Conservation (phyloP, 92 coral and sea anemone genomes). For the Epizoanthus stellaris region DNA sequence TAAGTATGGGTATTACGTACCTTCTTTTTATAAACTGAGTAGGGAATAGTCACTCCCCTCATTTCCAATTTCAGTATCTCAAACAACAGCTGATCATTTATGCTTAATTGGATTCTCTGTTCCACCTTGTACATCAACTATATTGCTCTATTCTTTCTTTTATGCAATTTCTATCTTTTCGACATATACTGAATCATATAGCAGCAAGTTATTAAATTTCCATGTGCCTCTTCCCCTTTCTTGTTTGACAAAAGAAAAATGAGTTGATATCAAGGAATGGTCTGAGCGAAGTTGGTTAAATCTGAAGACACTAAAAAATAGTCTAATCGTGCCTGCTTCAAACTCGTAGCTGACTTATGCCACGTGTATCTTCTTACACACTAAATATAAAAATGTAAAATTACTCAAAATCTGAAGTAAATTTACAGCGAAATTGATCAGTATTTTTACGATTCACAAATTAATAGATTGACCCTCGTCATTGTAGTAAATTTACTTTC, state of each 20-base stretch:
- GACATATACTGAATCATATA: constrained; percentile 16
- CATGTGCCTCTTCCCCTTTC: constrained; percentile 36
- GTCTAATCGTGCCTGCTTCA: constrained; percentile 29
- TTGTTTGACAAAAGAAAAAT: constrained; percentile 32
- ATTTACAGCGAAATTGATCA: no score
- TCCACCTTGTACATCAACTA: not conserved
- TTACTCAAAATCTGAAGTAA: no score
- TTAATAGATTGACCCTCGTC: no score
- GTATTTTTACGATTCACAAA: no score
- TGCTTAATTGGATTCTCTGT: not conserved
- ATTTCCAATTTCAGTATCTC: constrained; percentile 32
- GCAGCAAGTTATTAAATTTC: constrained; percentile 45
- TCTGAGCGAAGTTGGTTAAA: constrained; percentile 34
- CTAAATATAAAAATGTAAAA: no score
- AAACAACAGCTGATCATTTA: constrained; percentile 46
- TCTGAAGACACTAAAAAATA: not conserved
- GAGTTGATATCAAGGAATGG: constrained; percentile 29
- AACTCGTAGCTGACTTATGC: no score
- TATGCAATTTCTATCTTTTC: constrained; percentile 4
- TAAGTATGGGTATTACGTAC: constrained; percentile 8
- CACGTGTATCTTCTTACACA: no score
- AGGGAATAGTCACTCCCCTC: constrained; percentile 35
- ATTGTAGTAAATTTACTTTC: no score
- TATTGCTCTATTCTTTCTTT: not conserved
- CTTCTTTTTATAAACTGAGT: constrained; percentile 29